Percentiles rank a stretch among this genome's conserved stretches.
phyloP scores from a whole-genome alignment of 1,140 invertebrate genomes.

The Charaxes varanes region DNA sequence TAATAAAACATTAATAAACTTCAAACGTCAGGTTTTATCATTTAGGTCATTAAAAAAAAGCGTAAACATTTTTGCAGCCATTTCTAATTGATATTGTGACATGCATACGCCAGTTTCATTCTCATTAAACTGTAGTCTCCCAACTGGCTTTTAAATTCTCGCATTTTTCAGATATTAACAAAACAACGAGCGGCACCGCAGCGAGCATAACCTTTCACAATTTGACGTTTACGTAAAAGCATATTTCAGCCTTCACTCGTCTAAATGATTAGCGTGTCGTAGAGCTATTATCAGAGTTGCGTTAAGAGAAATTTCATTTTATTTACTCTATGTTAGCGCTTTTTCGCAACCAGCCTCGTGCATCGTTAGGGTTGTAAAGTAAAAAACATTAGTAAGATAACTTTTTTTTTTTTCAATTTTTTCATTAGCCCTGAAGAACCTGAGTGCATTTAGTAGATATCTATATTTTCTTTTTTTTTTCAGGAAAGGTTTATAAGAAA shows the following conservation, averaged over 20 bases:
- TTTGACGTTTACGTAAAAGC: slow-evolving; percentile 20
- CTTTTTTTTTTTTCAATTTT: too few species aligned
- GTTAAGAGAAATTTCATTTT: slow-evolving; percentile 11
- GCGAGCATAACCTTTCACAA: slow-evolving; percentile 19
- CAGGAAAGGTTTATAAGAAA: too few species aligned
- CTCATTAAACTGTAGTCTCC: slow-evolving; percentile 13
- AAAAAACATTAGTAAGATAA: too few species aligned
- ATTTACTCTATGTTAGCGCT: neutral
- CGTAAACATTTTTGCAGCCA: neutral
- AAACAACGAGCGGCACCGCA: slow-evolving; percentile 14
- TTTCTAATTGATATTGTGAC: slow-evolving; percentile 5
- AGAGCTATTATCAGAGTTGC: slow-evolving; percentile 11
- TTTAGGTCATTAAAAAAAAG: too few species aligned
- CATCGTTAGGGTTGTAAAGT: too few species aligned
- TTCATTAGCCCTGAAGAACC: too few species aligned
- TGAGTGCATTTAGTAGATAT: too few species aligned
- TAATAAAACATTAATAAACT: too few species aligned
- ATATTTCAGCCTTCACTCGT: slow-evolving; percentile 16
- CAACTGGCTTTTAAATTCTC: slow-evolving; percentile 16
- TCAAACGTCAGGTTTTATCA: too few species aligned
- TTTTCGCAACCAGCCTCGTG: neutral
- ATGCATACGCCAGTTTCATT: slow-evolving; percentile 6
- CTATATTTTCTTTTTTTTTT: too few species aligned
- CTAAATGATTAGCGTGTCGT: slow-evolving; percentile 15
- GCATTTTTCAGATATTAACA: slow-evolving; percentile 12